Evolutionary conservation across 2,888 invertebrate genomes (phyloP).

Genomic region (Parnassius smintheus): DNA sequence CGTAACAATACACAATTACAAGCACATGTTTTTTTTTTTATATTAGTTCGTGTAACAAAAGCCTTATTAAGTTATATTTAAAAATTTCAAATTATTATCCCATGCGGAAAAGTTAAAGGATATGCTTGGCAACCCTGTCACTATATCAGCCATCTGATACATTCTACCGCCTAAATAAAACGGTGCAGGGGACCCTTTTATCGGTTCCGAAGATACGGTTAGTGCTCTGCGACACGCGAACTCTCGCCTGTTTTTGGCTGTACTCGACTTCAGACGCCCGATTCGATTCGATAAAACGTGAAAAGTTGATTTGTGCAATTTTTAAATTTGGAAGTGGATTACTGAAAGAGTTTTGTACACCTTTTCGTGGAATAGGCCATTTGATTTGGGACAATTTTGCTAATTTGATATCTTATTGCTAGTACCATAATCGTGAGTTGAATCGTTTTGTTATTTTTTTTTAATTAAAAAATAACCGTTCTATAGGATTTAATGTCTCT

Average conservation of each 20-base stretch:
- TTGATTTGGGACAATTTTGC: background rate
- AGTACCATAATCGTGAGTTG: too few species aligned
- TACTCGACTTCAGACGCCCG: conserved; percentile 31
- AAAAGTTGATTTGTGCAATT: conserved; percentile 38
- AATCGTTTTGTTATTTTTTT: too few species aligned
- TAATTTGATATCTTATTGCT: too few species aligned
- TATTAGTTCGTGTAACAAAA: too few species aligned
- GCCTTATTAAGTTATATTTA: too few species aligned
- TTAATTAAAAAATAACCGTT: too few species aligned
- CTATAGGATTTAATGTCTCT: background rate
- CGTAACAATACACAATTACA: too few species aligned
- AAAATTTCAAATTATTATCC: too few species aligned
- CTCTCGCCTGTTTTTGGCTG: conserved; percentile 50
- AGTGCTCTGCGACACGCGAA: conserved; percentile 71
- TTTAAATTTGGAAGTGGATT: conserved; percentile 36
- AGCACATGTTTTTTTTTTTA: too few species aligned
- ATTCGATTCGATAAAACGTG: conserved; percentile 26
- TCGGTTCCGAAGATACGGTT: conserved; percentile 69
- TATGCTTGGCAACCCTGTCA: conserved; percentile 50
- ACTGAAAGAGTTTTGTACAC: conserved; percentile 12
- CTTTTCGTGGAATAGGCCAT: conserved; percentile 4
- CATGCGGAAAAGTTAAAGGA: background rate
- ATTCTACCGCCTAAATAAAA: conserved; percentile 77
- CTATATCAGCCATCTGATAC: conserved; percentile 53
- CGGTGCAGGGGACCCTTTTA: conserved; percentile 74